Evolutionary conservation across 2,797 vertebrate genomes (phyloP).

Genomic region (Sebastiscus albofasciatus): DNA sequence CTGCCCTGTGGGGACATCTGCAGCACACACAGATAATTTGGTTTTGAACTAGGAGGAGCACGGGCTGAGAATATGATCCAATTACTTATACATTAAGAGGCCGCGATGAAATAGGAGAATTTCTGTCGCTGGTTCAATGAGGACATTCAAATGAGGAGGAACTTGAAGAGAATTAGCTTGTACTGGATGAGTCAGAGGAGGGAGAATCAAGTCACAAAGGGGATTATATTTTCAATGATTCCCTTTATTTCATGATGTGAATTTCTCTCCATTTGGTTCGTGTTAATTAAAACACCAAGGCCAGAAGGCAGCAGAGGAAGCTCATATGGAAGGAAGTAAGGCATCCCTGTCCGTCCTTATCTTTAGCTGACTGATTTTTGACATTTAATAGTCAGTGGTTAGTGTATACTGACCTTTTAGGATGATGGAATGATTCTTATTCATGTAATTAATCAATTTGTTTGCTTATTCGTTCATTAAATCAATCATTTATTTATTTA

Average conservation of each 20-base stretch:
- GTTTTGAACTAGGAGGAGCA: constrained; percentile 68
- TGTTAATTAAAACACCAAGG: constrained; percentile 54
- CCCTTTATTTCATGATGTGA: constrained; percentile 34
- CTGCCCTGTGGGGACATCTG: constrained; percentile 65
- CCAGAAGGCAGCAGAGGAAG: constrained; percentile 6
- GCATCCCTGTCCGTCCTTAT: neutral
- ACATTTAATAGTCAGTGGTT: neutral
- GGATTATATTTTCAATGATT: constrained; percentile 59
- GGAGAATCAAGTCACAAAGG: constrained; percentile 47
- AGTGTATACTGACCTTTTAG: neutral
- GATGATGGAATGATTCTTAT: neutral
- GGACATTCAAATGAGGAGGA: constrained; percentile 47
- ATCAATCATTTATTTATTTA: neutral
- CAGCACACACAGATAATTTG: constrained; percentile 68
- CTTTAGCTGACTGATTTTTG: neutral
- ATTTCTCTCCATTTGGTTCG: constrained; percentile 15
- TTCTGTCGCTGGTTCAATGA: constrained; percentile 51
- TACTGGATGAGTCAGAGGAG: constrained; percentile 27
- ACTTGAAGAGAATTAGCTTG: constrained; percentile 54
- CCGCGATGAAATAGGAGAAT: constrained; percentile 61
- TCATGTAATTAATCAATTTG: neutral
- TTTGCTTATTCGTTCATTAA: neutral
- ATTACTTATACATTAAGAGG: constrained; percentile 75
- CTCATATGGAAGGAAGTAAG: neutral
- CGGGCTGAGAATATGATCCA: constrained; percentile 69